These are phyloP conservation scores for Aradophagus sp. DNA, from an alignment of 1,140 invertebrate species.

Conservation along the genomic window DNA sequence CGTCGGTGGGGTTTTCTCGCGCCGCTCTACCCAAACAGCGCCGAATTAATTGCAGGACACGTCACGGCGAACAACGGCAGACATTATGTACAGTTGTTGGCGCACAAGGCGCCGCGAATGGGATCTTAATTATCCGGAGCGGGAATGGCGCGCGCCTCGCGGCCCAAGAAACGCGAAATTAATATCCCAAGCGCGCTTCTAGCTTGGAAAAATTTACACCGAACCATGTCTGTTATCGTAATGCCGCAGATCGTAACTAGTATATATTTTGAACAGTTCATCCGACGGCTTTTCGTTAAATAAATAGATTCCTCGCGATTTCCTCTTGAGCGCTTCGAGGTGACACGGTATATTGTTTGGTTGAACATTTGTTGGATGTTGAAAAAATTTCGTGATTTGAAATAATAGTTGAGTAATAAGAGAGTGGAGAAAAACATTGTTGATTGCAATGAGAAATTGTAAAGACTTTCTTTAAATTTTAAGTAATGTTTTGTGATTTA, in stretches of 20 bases:
- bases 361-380: too few species aligned
- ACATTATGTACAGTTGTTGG: conserved; percentile 50
- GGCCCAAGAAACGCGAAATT: conserved; percentile 17
- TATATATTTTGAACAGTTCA: conserved; percentile 1
- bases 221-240: conserved; percentile 8
- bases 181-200: conserved; percentile 14
- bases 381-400: too few species aligned
- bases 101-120: conserved; percentile 45
- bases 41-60: conserved; percentile 63
- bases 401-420: too few species aligned
- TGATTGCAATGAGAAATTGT: too few species aligned
- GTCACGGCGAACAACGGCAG: conserved; percentile 49
- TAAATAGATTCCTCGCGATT: background rate
- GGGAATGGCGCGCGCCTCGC: conserved; percentile 7
- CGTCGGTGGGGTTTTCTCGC: conserved; percentile 29
- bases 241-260: conserved; percentile 1
- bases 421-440: too few species aligned
- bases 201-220: conserved; percentile 7
- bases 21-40: conserved; percentile 55
- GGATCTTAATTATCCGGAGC: conserved; percentile 47
- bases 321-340: too few species aligned
- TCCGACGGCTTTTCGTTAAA: conserved; percentile 2
- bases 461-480: too few species aligned
- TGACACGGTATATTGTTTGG: too few species aligned
- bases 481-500: too few species aligned